phyloP scores from a whole-genome alignment of 1,140 invertebrate genomes.

The Papilio glaucus region DNA sequence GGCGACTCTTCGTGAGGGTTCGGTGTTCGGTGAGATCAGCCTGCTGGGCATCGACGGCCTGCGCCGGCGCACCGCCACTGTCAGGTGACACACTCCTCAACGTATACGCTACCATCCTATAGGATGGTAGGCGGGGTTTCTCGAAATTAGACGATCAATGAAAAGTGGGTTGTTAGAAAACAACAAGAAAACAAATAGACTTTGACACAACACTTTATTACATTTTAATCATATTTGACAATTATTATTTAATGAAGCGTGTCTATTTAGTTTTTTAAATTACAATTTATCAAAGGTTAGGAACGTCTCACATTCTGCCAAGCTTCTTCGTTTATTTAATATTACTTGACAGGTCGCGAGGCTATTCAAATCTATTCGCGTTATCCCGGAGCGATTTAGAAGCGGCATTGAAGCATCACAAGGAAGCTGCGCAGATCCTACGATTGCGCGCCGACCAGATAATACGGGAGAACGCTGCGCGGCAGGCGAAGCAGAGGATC shows the following conservation, averaged over 20 bases:
- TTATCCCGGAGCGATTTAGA: slow-evolving; percentile 94
- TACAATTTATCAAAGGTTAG: no score
- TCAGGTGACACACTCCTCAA: slow-evolving; percentile 83
- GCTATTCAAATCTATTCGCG: slow-evolving; percentile 96
- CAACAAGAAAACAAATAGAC: no score
- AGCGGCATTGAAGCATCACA: slow-evolving; percentile 94
- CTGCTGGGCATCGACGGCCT: slow-evolving; percentile 93
- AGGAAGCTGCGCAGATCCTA: slow-evolving; percentile 93
- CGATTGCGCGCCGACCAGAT: slow-evolving; percentile 91
- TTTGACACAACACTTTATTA: no score
- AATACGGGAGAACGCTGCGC: slow-evolving; percentile 87
- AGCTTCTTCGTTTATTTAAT: background rate
- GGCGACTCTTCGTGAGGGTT: slow-evolving; percentile 93
- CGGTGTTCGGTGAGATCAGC: slow-evolving; percentile 98
- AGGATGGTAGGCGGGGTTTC: slow-evolving; percentile 77
- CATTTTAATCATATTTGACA: no score
- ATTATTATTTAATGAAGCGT: no score
- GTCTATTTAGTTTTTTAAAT: no score
- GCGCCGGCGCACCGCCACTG: slow-evolving; percentile 95
- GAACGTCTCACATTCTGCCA: background rate
- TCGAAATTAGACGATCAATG: background rate
- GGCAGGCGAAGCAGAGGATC: slow-evolving; percentile 66
- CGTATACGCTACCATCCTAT: slow-evolving; percentile 65
- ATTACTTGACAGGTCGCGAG: slow-evolving; percentile 87
- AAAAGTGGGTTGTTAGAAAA: no score